Evolutionary conservation across 2,113 vertebrate species (phyloP), one percentile per base, ranked within the genome.

Genomic region (Nasalis larvatus): DNA sequence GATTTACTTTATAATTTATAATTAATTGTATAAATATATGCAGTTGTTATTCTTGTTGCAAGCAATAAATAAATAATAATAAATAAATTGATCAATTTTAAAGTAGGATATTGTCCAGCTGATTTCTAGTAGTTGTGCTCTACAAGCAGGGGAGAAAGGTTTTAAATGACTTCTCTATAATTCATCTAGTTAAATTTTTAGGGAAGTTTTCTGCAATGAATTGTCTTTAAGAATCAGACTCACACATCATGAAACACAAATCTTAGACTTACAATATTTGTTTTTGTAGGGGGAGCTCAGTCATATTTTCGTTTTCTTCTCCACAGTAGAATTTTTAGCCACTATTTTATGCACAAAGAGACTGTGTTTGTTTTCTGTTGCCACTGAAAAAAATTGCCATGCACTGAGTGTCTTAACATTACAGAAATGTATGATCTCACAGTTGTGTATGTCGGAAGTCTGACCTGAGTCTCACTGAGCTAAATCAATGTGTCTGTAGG

Each of bases 221-320:
- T 14, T 30, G 7, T 54, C 35, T 93, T 84, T 83, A 87, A 2
- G 23, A 91, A 84, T 68, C 42, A 84, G 20, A 18, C 45, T 83
- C 32, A 25, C 18, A 49, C 54, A 58, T 89, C 32, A 16, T 52
- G 37, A 87, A 25, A 76, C 14, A 42, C 35, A 52, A 35, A 78
- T 92, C 35, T 89, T 86, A 95, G 2, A 21, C n/a, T 92, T 78
- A 86, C 58, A 71, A 58, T 82, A 47, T 63, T 73, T 71, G 4
- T 60, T 56, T 25, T 60, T 14, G 16, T 0, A 10, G 30, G 6
- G 37, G 6, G 3, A 81, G 40, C 30, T 90, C n/a, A 32, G 37
- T 80, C 32, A 37, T 94, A 81, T 47, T 93, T 90, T 78, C 89
- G 87, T 80, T 92, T 90, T 78, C 30, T 84, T 87, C 83, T 58